Conservation (phyloP, 2,113 vertebrate species). For the Saguinus midas region DNA sequence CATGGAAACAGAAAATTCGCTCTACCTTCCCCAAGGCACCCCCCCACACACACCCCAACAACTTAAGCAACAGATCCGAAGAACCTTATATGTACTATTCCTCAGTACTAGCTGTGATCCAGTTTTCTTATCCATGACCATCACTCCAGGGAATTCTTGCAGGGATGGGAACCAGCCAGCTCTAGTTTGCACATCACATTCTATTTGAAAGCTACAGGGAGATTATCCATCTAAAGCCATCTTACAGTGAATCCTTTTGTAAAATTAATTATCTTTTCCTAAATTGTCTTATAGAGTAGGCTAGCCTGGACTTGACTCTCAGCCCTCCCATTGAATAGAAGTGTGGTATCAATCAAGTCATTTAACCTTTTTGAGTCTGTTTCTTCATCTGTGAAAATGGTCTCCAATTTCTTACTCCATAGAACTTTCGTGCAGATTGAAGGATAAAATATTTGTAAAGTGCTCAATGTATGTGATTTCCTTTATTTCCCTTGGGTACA, state of each 20-base stretch:
- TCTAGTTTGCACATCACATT: neutral
- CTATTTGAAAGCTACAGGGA: conserved; percentile 31
- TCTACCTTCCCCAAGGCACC: neutral
- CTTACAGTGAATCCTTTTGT: neutral
- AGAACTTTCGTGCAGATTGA: neutral
- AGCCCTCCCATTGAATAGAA: neutral
- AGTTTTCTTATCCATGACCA: neutral
- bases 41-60: neutral
- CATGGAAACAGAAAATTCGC: neutral
- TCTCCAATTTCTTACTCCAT: conserved; percentile 8
- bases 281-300: neutral
- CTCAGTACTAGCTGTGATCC: neutral
- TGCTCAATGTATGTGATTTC: neutral
- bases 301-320: neutral
- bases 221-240: neutral
- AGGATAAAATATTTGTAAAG: neutral
- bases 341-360: neutral
- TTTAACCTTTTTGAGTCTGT: neutral
- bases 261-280: conserved; percentile 28
- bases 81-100: neutral
- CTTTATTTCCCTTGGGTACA: neutral
- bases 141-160: neutral
- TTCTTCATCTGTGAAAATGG: conserved; percentile 6
- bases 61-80: neutral
- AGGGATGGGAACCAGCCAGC: neutral